Evolutionary conservation across 92 coral and sea anemone species (phyloP), one percentile per base, ranked within the genome.

Genomic region (Heliopora coerulea): DNA sequence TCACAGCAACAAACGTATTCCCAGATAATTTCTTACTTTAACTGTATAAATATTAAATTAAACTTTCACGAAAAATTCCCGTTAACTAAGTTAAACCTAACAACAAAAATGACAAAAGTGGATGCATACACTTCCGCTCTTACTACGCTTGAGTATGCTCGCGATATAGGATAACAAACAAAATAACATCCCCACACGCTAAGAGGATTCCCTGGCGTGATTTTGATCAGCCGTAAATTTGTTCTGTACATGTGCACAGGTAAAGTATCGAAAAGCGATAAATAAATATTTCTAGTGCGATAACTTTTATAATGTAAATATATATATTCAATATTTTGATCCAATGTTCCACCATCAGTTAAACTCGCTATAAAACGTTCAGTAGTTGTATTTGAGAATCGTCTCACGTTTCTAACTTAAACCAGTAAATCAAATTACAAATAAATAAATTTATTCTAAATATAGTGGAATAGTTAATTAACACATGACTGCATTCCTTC

Each of bases 381-480:
- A 56, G 30, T 54, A 50, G 29, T 70, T 70, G 31, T 50, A 70
- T 28, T 0, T 33, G 10, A 20, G 18, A 39, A 30, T 46, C 49
- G 62, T 49, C 39, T 70, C 63, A 40, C 33, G 35, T 70, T 20
- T 52, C 62, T 14, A 54, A 52, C 26, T 52, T 70, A 70, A 70
- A 70, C 63, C 33, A 34, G 48, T 54, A 70, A 67, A 70, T 70
- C 77, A 34, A 70, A 54, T 70, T 27, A 54, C 30, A 1, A 15
- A 28, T 17, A 56, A 8, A 15, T 46, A 46, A 46, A 46, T 56
- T 14, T 14, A 6, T 14, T 56, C 61, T 56, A 56, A 56, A 56
- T 56, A 56, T 56, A 56, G 61, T 13, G 31, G 31, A 56, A 56
- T 23, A 56, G 33, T 56, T 46, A 46, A 46, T 56, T 17, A 23